Conservation (phyloP, 2,113 vertebrate genomes). For the Tupaia chinensis region DNA sequence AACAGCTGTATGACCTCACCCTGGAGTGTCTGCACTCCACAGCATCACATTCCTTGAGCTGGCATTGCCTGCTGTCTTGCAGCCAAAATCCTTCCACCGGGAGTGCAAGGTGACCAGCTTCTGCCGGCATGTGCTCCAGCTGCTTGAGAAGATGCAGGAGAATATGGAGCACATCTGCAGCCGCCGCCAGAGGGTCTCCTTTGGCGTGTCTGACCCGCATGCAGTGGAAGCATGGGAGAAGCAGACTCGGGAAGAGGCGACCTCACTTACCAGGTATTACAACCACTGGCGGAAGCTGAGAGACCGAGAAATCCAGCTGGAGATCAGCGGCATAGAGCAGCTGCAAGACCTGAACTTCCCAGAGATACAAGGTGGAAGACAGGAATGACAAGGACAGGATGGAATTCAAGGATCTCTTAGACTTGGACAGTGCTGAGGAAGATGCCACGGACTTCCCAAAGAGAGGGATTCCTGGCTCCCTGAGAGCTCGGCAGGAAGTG, state of each 20-base stretch:
- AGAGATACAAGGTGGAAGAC: conserved; percentile 91
- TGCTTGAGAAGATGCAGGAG: conserved; percentile 98
- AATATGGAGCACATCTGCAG: conserved; percentile 90
- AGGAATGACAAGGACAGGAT: conserved; percentile 92
- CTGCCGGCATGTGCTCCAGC: conserved; percentile 94
- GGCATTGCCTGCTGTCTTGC: conserved; percentile 91
- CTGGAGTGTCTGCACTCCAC: conserved; percentile 93
- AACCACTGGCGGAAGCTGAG: conserved; percentile 95
- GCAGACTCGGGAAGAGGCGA: conserved; percentile 91
- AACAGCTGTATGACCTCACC: conserved; percentile 95
- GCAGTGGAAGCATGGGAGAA: conserved; percentile 95
- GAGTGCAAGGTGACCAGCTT: conserved; percentile 99
- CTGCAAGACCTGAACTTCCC: conserved; percentile 96
- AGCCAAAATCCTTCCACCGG: conserved; percentile 97
- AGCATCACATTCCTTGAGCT: conserved; percentile 96
- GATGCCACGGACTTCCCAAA: not conserved
- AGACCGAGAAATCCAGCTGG: conserved; percentile 96
- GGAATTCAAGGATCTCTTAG: conserved; percentile 95
- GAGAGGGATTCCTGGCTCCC: not conserved
- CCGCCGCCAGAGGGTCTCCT: conserved; percentile 91
- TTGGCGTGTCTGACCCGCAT: conserved; percentile 89
- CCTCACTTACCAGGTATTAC: conserved; percentile 93
- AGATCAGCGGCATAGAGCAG: conserved; percentile 98
- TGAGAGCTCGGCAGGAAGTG: not conserved
- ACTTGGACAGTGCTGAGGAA: conserved; percentile 84